Evolutionary conservation across 2,113 vertebrate species (phyloP).

Genomic region (Tringa solitaria): DNA sequence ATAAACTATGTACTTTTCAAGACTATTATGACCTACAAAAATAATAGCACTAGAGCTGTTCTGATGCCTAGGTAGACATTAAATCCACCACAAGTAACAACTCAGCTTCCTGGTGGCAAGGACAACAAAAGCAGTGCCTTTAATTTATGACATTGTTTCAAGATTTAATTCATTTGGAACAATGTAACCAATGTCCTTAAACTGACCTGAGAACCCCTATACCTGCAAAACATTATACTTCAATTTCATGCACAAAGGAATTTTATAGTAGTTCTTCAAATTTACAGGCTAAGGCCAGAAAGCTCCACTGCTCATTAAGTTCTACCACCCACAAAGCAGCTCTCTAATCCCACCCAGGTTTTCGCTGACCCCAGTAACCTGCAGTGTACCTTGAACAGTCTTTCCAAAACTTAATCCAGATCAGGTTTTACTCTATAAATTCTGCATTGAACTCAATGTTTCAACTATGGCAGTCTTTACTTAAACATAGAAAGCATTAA

Average conservation of each 20-base stretch:
- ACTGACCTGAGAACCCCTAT: background rate
- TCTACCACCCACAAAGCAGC: background rate
- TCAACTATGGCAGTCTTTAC: background rate
- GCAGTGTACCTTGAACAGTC: accelerated
- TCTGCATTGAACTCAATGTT: background rate
- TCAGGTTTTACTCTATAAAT: background rate
- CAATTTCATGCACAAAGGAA: background rate
- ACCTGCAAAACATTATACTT: background rate
- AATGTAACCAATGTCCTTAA: background rate
- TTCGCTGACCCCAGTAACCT: background rate
- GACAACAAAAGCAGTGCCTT: background rate
- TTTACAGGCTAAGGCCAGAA: background rate
- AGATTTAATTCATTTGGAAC: background rate
- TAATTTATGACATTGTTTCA: background rate
- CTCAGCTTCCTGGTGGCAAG: background rate
- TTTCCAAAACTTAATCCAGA: background rate
- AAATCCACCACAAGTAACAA: background rate
- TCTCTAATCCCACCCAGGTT: background rate
- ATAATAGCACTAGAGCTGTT: background rate
- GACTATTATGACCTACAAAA: background rate
- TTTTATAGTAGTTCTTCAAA: background rate
- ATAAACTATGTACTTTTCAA: conserved; percentile 4
- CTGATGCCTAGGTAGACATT: background rate
- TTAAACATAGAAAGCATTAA: background rate
- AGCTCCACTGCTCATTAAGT: background rate